These are phyloP conservation scores for Hoplias malabaricus DNA, from an alignment of 2,113 vertebrate genomes.

Conservation along the genomic window DNA sequence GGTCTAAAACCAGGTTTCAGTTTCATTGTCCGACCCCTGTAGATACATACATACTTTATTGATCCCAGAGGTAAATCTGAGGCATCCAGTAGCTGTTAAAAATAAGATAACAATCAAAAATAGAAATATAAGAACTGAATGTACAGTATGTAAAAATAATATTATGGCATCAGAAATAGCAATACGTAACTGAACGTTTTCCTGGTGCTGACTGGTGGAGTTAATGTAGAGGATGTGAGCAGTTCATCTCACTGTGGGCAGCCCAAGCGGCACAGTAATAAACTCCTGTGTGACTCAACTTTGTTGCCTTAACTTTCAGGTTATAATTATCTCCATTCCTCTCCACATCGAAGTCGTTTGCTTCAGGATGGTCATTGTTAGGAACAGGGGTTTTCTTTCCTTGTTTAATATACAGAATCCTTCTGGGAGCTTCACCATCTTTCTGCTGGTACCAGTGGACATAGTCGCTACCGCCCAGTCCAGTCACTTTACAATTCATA, in stretches of 20 bases:
- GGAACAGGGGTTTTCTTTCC: accelerated
- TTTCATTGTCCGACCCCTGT: no score
- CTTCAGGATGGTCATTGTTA: neutral
- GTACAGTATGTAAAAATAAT: no score
- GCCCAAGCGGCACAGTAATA: slow-evolving; percentile 43
- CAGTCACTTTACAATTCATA: neutral
- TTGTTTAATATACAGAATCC: slow-evolving; percentile 7
- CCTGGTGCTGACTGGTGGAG: no score
- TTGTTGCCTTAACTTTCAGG: neutral
- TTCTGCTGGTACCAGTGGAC: slow-evolving; percentile 30
- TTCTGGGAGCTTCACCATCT: slow-evolving; percentile 10
- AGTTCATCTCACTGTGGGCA: slow-evolving; percentile 20
- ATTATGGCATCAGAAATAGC: no score
- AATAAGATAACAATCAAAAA: no score
- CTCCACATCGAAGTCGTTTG: slow-evolving; percentile 14
- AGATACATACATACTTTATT: no score
- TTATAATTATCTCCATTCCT: neutral
- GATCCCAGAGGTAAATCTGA: no score
- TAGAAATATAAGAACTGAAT: no score
- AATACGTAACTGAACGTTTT: no score
- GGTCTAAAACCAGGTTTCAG: no score
- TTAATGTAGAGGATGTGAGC: neutral
- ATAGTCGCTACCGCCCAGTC: neutral
- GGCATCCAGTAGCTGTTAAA: no score
- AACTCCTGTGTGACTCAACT: neutral